Evolutionary conservation across 1,140 invertebrate genomes (phyloP).

Genomic region (Leguminivora glycinivorella): DNA sequence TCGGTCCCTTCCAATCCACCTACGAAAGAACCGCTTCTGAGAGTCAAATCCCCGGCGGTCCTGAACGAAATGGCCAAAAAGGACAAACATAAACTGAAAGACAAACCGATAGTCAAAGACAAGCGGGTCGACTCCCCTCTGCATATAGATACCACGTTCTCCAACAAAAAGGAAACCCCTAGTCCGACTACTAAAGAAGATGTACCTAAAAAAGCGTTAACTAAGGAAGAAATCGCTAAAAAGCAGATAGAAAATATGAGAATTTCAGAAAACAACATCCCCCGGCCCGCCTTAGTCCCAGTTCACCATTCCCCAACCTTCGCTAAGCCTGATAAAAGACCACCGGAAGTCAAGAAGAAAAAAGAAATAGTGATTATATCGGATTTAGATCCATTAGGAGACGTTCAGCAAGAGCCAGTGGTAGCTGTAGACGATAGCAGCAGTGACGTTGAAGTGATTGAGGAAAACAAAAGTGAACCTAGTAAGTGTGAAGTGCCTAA

Average conservation of each 20-base stretch:
- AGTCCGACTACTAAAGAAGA: constrained; percentile 45
- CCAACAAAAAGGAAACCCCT: constrained; percentile 49
- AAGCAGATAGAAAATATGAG: constrained; percentile 66
- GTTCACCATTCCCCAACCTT: constrained; percentile 68
- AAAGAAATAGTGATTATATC: constrained; percentile 67
- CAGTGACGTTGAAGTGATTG: constrained; percentile 68
- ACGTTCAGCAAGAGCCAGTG: constrained; percentile 48
- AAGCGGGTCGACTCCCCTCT: constrained; percentile 52
- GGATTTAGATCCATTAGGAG: constrained; percentile 60
- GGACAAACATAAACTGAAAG: constrained; percentile 49
- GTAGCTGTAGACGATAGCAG: constrained; percentile 67
- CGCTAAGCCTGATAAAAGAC: constrained; percentile 66
- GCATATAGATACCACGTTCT: constrained; percentile 59
- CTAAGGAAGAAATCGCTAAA: constrained; percentile 51
- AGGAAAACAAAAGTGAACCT: constrained; percentile 58
- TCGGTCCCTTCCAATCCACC: constrained; percentile 36
- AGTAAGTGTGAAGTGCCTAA: constrained; percentile 68
- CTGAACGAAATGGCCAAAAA: constrained; percentile 66
- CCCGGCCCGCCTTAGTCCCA: constrained; percentile 56
- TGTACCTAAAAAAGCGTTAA: constrained; percentile 51
- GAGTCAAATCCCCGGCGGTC: constrained; percentile 65
- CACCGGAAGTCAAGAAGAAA: constrained; percentile 66
- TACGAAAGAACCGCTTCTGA: constrained; percentile 51
- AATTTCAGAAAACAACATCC: constrained; percentile 62
- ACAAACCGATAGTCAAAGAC: constrained; percentile 36